Evolutionary conservation across 2,797 vertebrate genomes (phyloP).

Genomic region (Schizothorax lantsangensis): DNA sequence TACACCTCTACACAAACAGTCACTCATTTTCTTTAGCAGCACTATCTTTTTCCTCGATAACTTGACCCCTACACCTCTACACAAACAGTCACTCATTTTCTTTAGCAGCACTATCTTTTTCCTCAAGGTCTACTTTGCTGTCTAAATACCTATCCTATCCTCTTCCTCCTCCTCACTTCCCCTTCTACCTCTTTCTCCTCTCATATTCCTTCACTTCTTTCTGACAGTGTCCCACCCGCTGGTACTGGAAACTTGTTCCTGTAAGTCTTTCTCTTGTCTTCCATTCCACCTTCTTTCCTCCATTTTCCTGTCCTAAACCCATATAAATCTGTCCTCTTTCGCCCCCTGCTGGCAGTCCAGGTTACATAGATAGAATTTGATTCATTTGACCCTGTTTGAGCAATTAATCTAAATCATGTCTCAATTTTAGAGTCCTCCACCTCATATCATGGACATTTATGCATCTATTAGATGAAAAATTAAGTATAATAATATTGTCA

Average conservation of each 20-base stretch:
- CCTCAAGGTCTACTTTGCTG: constrained; percentile 72
- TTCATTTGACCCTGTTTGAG: not conserved
- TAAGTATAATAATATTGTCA: not conserved
- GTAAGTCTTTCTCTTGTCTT: constrained; percentile 81
- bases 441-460: not conserved
- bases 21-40: constrained; percentile 30
- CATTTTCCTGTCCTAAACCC: constrained; percentile 64
- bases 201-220: constrained; percentile 63
- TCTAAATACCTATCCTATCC: constrained; percentile 79
- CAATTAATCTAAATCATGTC: not conserved
- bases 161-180: constrained; percentile 75
- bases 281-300: constrained; percentile 67
- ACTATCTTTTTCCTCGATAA: constrained; percentile 52
- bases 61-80: constrained; percentile 26
- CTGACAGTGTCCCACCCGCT: constrained; percentile 83
- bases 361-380: not conserved
- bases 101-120: constrained; percentile 54
- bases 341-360: constrained; percentile 45
- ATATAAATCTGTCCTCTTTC: constrained; percentile 16
- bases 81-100: constrained; percentile 16
- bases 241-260: constrained; percentile 90
- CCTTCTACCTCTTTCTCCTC: constrained; percentile 62
- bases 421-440: not conserved
- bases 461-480: not conserved
- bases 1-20: constrained; percentile 15